These are phyloP conservation scores for Lucifuga dentata DNA, from an alignment of 2,113 vertebrate genomes.

Conservation along the genomic window DNA sequence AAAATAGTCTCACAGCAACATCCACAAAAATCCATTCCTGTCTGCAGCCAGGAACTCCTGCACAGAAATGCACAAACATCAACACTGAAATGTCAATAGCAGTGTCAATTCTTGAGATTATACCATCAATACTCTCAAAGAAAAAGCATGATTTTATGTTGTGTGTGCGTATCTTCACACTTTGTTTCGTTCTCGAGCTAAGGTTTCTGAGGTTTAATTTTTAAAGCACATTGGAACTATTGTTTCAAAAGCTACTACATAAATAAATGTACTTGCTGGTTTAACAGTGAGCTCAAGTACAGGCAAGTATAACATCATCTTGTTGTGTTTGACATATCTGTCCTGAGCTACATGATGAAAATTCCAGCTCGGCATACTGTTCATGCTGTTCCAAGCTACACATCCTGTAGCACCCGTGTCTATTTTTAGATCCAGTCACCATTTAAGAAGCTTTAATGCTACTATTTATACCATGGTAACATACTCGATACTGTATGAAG, in stretches of 20 bases:
- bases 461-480: neutral
- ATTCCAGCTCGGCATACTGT: neutral
- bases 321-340: conserved; percentile 57
- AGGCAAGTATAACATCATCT: conserved; percentile 35
- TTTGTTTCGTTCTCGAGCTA: no score
- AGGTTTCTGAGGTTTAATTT: no score
- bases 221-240: no score
- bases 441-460: neutral
- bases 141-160: no score
- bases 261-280: neutral
- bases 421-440: conserved; percentile 38
- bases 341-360: conserved; percentile 34
- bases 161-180: no score
- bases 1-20: conserved; percentile 64
- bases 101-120: no score
- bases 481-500: no score
- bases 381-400: neutral
- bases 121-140: neutral
- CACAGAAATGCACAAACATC: conserved; percentile 29
- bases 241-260: neutral
- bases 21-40: neutral
- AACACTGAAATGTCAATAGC: neutral
- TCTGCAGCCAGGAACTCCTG: neutral
- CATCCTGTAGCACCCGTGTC: neutral
- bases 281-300: neutral